Base-by-base conservation (phyloP, 2,113 vertebrate genomes). In the Chaetodon trifascialis region DNA sequence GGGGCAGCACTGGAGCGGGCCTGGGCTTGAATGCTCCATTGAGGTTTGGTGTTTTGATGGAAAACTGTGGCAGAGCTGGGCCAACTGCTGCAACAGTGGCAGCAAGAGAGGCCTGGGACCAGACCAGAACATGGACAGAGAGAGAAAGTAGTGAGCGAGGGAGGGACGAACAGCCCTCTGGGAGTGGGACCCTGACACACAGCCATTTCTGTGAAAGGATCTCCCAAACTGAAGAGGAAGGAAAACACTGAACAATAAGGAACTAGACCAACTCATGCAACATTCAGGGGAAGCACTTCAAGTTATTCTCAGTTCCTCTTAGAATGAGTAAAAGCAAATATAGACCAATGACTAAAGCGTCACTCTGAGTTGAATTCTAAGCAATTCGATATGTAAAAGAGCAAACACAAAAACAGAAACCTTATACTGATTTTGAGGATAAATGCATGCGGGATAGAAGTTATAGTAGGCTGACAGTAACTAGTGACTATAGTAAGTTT, bases 1-100 rank as follows among this genome's bases (percentile, higher is more conserved):
- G 83, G 89, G 86, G 84, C 90, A 56, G 88, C 54, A 60, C 70
- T 88, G 79, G 88, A 92, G 92, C 92, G 86, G 91, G 93, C 90
- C 93, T 85, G 88, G 91, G 89, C 91, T 92, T 94, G 90, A 94
- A 93, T 91, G 87, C 92, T 94, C 92, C 93, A 94, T 94, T 94
- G 93, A 95, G 93, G 93, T 94, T 95, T 91, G 94, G 93, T 95
- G 93, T 92, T 94, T 93, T 93, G 91, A 93, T 94, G 94, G 92
- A 94, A 95, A 95, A 94, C 87, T 82, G 88, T 91, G 92, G 88
- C 83, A 89, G 83, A 91, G 87, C 82, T 84, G 79, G 80, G 92
- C 90, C 93, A 91, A 93, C 90, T 90, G 85, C 85, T 85, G 92
- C 83, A 87, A 80, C 79, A 89, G 88, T 84, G 86, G 90, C 83